Evolutionary conservation across 2,797 vertebrate species (phyloP).

Genomic region (Enteromius trimaculatus): DNA sequence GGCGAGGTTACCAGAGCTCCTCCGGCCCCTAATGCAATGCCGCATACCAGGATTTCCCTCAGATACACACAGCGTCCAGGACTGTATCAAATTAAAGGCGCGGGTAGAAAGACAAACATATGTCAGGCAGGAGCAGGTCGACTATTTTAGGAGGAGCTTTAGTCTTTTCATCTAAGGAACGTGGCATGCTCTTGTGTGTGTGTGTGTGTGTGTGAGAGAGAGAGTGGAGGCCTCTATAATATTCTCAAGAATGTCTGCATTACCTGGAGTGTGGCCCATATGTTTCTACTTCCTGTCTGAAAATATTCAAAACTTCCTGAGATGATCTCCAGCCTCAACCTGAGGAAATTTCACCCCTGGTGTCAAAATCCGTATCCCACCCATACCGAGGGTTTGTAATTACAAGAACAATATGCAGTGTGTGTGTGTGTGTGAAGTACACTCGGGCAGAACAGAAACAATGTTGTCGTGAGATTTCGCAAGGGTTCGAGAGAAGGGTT

Average conservation of each 20-base stretch:
- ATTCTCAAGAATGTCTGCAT: constrained; percentile 58
- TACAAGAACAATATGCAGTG: constrained; percentile 55
- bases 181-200: constrained; percentile 5
- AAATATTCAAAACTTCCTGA: constrained; percentile 80
- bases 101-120: constrained; percentile 39
- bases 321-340: constrained; percentile 68
- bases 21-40: constrained; percentile 32
- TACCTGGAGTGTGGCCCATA: constrained; percentile 65
- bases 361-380: constrained; percentile 56
- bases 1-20: constrained; percentile 31
- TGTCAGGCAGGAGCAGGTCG: constrained; percentile 53
- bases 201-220: constrained; percentile 9
- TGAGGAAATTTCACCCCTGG: constrained; percentile 59
- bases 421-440: constrained; percentile 39
- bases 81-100: constrained; percentile 45
- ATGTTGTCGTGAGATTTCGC: constrained; percentile 25
- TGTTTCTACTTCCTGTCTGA: constrained; percentile 73
- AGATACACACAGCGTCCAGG: constrained; percentile 15
- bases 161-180: constrained; percentile 44
- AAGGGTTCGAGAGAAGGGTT: constrained; percentile 8
- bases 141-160: constrained; percentile 58
- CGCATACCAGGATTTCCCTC: constrained; percentile 27
- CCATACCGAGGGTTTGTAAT: constrained; percentile 55
- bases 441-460: constrained; percentile 22
- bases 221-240: constrained; percentile 48